Evolutionary conservation across 2,888 invertebrate species (phyloP), one percentile per base, ranked within the genome.

Genomic region (Bruchidius siliquastri): DNA sequence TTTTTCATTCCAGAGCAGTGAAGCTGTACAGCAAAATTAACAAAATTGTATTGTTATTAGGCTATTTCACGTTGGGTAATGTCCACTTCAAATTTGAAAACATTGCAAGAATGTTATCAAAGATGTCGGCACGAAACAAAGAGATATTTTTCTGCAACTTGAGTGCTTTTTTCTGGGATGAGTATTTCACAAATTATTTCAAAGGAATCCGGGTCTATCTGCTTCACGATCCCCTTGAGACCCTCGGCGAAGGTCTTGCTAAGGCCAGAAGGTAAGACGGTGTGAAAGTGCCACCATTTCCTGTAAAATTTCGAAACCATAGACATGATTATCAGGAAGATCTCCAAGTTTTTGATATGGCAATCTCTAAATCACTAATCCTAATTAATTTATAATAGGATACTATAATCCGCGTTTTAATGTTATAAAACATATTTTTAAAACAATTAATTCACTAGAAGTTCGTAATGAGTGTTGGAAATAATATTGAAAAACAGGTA

Each of bases 21-120:
- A 92, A 92, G 81, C 90, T 93, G 3, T 96, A 96, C 85, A 89
- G 88, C 73, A 95, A 94, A 84, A 90, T 97, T 72, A 93, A 96
- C 85, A 92, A 92, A 83, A 93, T 95, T 78, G 89, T 92, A 0
- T 88, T 90, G 0, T 91, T 93, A 0, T 85, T 97, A 49, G 88
- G 92, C 0, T 95, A 94, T 84, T 97, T 97, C 87, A 90, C 91
- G 74, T 91, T 90, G 21, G 87, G 90, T 70, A 90, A 92, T 74
- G 96, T 96, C 90, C 83, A 83, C 0, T 95, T 94, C 84, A 88
- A 89, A 71, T 92, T 92, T 73, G 83, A 87, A 67, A 91, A 92
- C 79, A 90, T 92, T 0, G 83, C 88, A 22, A 84, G 85, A 3
- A 86, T 94, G 13, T 90, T 91, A 89, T 83, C 83, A 6, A 85